Evolutionary conservation across 2,797 vertebrate genomes (phyloP).

Genomic region (Helostoma temminkii): DNA sequence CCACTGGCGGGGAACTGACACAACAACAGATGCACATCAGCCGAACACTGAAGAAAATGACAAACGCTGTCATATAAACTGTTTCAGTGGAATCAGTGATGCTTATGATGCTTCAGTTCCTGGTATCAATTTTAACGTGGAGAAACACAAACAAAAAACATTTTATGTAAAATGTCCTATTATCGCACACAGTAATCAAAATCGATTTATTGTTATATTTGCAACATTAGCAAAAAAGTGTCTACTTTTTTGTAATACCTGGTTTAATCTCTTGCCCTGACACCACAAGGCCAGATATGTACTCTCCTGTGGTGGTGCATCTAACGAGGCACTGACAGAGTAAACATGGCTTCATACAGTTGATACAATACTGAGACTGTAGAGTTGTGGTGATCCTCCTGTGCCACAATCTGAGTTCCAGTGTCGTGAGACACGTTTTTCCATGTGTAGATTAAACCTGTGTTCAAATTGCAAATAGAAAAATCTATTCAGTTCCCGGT

Average conservation of each 20-base stretch:
- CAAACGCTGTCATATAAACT: background rate
- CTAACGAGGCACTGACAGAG: background rate
- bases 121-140: background rate
- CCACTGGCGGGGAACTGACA: constrained; percentile 17
- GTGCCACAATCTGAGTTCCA: background rate
- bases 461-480: background rate
- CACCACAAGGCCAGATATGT: background rate
- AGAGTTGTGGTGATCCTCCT: background rate
- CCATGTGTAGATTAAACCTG: constrained; percentile 16
- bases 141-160: background rate
- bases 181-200: background rate
- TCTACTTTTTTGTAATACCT: background rate
- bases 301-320: background rate
- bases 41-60: constrained; percentile 39
- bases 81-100: background rate
- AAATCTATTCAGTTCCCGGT: background rate
- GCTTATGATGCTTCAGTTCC: too few species aligned
- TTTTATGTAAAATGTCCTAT: background rate
- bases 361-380: background rate
- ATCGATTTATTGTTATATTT: background rate
- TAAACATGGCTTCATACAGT: background rate
- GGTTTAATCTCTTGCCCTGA: background rate
- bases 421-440: background rate
- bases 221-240: background rate
- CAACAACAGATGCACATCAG: constrained; percentile 37